Base-by-base conservation (phyloP, 2,113 vertebrate genomes). In the Lampris megalopsis region DNA sequence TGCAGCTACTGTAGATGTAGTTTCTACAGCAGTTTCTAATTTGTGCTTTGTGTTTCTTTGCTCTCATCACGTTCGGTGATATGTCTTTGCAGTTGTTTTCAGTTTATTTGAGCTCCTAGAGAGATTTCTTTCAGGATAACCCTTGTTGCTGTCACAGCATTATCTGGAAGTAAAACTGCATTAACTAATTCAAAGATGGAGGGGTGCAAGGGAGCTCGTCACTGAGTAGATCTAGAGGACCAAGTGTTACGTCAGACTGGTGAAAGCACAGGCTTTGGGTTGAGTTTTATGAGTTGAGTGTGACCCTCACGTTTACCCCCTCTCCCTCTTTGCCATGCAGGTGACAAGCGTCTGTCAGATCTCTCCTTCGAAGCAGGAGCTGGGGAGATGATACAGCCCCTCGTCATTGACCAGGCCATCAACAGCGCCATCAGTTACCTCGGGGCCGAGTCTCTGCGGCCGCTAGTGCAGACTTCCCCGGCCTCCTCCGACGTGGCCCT, bases 391-490 rank as follows among this genome's bases (percentile, higher is more conserved):
- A 98, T 99, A 94, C 97, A 98, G 88, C 97, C 97, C 0, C 97
- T 97, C 0, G 97, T 99, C 74, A 99, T 99, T 7, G 97, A 99
- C 93, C 97, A 99, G 92, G 97, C 98, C 90, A 99, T 99, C 90
- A 99, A 99, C 92, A 99, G 97, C 0, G 98, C 98, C 89, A 99
- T 99, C 92, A 99, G 93, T 77, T 99, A 99, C 91, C 92, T 99
- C 75, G 98, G 97, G 24, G 98, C 98, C 0, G 97, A 99, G 88
- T 97, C 98, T 1, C 91, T 99, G 82, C 96, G 98, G 11, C 97
- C 98, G 0, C 92, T 99, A 43, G 96, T 99, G 62, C 98, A 99
- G 93, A 98, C 97, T 1, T 97, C 97, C 0, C 96, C 96, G 0
- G 95, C 95, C 4, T 91, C 95, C 70, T 94, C 96, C 2, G 96